A percentile compares a stretch with the other conserved stretches of the same genome.
Evolutionary conservation across 2,888 invertebrate genomes (phyloP).

Genomic region (Himalopsyche kuldschensis): DNA sequence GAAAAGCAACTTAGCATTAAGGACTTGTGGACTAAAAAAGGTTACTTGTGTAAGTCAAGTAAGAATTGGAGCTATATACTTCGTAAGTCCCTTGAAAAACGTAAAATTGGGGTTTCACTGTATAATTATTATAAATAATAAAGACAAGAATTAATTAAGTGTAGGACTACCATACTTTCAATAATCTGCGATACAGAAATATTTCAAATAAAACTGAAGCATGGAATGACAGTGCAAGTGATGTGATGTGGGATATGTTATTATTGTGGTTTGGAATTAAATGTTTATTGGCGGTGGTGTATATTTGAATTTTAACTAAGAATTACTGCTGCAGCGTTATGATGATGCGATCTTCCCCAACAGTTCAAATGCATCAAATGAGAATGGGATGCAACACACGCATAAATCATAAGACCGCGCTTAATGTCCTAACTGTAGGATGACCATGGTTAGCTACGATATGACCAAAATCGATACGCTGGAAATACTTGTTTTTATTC

Average conservation of each 20-base stretch:
- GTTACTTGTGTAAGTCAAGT: no score
- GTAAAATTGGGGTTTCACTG: no score
- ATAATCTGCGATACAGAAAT: no score
- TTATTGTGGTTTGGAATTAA: not conserved
- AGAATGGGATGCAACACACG: not conserved
- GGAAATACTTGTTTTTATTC: no score
- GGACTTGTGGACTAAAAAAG: no score
- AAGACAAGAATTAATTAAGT: no score
- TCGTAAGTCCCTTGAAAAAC: no score
- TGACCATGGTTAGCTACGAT: not conserved
- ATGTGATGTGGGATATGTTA: conserved; percentile 14
- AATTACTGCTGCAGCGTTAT: not conserved
- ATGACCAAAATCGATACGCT: no score
- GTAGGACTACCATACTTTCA: no score
- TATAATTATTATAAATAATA: no score
- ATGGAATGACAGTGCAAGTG: not conserved
- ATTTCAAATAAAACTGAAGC: not conserved
- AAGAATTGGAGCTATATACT: no score
- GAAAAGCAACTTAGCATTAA: no score
- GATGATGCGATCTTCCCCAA: not conserved
- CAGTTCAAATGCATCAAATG: not conserved
- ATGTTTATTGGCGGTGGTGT: conserved; percentile 10
- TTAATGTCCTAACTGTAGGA: conserved; percentile 4
- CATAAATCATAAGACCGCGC: conserved; percentile 17
- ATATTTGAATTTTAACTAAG: conserved; percentile 23